Percentiles rank a stretch among this genome's conserved stretches.
Evolutionary conservation across 2,888 invertebrate species (phyloP).

Genomic region (Sipha maydis): DNA sequence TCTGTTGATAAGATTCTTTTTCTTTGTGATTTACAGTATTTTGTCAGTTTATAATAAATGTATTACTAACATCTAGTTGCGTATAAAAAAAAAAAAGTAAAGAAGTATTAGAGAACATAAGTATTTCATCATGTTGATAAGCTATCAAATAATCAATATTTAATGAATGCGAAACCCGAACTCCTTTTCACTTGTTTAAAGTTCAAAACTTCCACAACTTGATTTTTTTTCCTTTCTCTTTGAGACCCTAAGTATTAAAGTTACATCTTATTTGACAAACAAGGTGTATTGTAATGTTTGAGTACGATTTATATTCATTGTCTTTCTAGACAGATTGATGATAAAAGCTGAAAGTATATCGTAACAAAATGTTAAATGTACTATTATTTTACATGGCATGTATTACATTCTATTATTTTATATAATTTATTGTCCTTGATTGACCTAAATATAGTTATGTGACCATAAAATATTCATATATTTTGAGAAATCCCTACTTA

Average conservation of each 20-base stretch:
- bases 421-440: background rate
- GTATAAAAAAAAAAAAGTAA: no score
- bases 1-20: no score
- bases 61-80: no score
- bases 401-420: background rate
- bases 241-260: background rate
- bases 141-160: background rate
- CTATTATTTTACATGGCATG: background rate
- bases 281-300: background rate
- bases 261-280: background rate
- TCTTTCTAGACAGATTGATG: background rate
- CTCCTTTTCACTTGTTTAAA: background rate
- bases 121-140: no score
- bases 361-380: no score
- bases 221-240: background rate
- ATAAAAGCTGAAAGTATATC: no score
- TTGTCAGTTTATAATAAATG: no score
- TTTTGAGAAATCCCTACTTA: no score
- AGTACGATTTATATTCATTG: background rate
- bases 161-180: background rate
- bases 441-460: background rate
- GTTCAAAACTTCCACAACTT: background rate
- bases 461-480: background rate
- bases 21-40: no score
- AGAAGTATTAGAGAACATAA: no score